Base-by-base conservation (phyloP, 2,113 vertebrate species). In the Bujurquina vittata region DNA sequence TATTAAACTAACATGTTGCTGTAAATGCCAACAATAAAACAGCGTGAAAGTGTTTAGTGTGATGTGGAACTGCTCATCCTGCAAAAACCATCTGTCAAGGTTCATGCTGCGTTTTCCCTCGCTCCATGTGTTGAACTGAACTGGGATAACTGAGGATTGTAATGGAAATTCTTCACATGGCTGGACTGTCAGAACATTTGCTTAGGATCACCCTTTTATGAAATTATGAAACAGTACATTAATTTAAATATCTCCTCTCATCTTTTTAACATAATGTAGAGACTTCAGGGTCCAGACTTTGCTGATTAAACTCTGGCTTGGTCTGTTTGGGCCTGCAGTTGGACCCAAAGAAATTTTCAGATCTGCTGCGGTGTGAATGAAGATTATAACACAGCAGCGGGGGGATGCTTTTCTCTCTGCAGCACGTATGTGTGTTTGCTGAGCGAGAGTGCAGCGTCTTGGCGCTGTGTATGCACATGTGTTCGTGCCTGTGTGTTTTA, bases 311-410 rank as follows among this genome's bases (percentile, higher is more conserved):
- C 37, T 23, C 69, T 20, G 67, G 14, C 35, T 57, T 23, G 61
- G 52, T 72, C 37, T 73, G 80, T 83, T 85, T 65, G 76, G 58
- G 62, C 80, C 77, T 3, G 37, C 15, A 5, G 77, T 60, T 23
- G 3, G 10, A 63, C 61, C 61, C 61, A 63, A 14, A 18, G 40
- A 9, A 63, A 22, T 10, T 54, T 55, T 79, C 49, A 62, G 9
- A 65, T 65, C 31, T 37, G 18, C 29, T 17, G 1, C 4, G 5
- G 22, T 60, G 37, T 55, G 77, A 60, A 54, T 18, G 60, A 8
- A 84, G 56, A 75, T 67, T 67, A 84, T 84, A 69, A 78, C 74
- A 57, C 40, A 65, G 74, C 75, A 65, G 61, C 3, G 26, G 49
- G 55, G 69, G 63, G 79, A 80, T 37, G 54, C 58, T 69, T 67